Evolutionary conservation across 2,797 vertebrate species (phyloP).

Genomic region (Dendrocincla tyrannina): DNA sequence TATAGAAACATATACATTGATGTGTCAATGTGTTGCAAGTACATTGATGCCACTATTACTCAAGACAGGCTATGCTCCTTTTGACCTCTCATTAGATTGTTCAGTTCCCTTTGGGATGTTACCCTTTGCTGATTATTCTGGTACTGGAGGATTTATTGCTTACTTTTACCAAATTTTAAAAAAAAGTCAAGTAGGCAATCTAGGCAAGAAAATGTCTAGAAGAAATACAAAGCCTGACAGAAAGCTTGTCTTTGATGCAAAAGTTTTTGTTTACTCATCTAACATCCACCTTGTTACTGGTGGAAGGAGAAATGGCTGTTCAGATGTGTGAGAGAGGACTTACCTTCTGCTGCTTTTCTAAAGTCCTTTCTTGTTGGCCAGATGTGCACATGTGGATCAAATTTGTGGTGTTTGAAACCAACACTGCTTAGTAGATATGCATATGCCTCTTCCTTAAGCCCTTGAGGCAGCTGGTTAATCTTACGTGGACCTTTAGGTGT

Average conservation of each 20-base stretch:
- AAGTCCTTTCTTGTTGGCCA: background rate
- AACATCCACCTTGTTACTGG: background rate
- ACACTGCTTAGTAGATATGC: background rate
- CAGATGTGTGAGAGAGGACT: background rate
- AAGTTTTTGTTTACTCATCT: background rate
- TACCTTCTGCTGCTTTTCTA: background rate
- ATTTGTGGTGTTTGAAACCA: background rate
- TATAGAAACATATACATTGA: too few relatives aligned
- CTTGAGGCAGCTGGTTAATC: background rate
- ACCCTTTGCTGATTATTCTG: background rate
- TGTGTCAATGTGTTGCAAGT: background rate
- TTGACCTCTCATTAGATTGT: background rate
- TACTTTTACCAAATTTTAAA: background rate
- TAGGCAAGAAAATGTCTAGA: background rate
- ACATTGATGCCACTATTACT: background rate
- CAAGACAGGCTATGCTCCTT: background rate
- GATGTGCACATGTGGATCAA: background rate
- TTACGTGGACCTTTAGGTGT: background rate
- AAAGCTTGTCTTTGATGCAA: background rate
- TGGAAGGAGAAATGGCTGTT: background rate
- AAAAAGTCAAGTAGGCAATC: background rate
- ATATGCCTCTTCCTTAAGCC: background rate
- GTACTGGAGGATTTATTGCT: accelerated
- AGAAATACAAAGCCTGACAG: background rate
- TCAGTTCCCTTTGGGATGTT: background rate